phyloP scores from a whole-genome alignment of 2,888 invertebrate genomes.

The Pocota personata region DNA sequence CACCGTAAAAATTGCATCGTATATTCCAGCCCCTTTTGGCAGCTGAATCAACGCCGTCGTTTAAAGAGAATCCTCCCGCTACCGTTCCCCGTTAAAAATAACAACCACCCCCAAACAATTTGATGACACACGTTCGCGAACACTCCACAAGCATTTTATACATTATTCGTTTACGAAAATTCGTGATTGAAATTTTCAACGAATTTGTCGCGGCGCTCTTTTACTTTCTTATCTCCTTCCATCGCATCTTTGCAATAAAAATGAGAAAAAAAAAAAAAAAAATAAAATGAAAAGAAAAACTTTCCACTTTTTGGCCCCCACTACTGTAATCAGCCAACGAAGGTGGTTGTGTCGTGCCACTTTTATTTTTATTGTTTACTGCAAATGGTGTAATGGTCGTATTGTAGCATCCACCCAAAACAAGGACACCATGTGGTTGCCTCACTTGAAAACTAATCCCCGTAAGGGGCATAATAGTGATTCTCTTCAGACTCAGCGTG shows the following conservation, averaged over 20 bases:
- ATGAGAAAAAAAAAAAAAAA: conserved; percentile 2
- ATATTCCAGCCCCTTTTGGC: conserved; percentile 29
- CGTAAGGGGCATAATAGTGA: conserved; percentile 10
- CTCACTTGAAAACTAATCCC: conserved; percentile 50
- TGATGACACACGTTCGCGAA: conserved; percentile 70
- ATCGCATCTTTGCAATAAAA: conserved; percentile 31
- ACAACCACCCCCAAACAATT: conserved; percentile 52
- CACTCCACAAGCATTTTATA: conserved; percentile 35
- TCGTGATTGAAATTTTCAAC: conserved; percentile 73
- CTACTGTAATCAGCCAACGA: conserved; percentile 7
- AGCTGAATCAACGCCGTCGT: conserved; percentile 50
- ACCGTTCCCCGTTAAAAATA: background rate
- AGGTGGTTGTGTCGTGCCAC: conserved; percentile 9
- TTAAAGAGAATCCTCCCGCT: conserved; percentile 31
- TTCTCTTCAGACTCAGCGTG: background rate
- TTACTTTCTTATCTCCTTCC: conserved; percentile 38
- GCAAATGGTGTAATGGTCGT: conserved; percentile 50
- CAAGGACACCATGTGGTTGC: conserved; percentile 62
- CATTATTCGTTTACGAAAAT: conserved; percentile 67
- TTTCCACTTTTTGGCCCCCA: conserved; percentile 5
- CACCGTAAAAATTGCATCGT: conserved; percentile 54
- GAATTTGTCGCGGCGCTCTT: conserved; percentile 62
- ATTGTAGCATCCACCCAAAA: background rate
- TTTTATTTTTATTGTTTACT: conserved; percentile 65
- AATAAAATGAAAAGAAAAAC: conserved; percentile 15